Base-by-base conservation (phyloP, 2,797 vertebrate genomes). In the Cetoscarus ocellatus region DNA sequence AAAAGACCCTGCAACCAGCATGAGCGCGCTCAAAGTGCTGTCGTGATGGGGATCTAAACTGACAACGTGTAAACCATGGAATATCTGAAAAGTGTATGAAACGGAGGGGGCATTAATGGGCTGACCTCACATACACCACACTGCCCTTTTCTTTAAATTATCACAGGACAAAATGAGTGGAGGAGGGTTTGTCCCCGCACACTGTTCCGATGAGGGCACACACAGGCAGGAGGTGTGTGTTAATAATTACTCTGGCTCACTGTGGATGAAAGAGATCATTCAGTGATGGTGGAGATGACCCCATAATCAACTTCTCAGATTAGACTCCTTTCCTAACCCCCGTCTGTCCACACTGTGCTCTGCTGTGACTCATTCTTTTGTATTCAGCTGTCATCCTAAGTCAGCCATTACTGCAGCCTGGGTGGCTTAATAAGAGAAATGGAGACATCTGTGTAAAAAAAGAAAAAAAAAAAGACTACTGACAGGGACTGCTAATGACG, bases 41-140 rank as follows among this genome's bases (percentile, higher is more conserved):
- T 53, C 34, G 34, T 44, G 34, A 18, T 10, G 50, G 34, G 57
- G 60, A 61, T 34, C 44, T 44, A 44, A 67, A 81, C 68, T 70
- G 39, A 59, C 6, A n/a, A 72, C 54, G 67, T 61, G 61, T 42
- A 55, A 42, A 58, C 19, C 49, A 12, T 19, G 45, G 58, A 62
- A 71, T 27, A n/a, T 51, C 42, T 36, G 15, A 79, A 59, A 78
- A 71, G 59, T 67, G 27, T 55, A 6, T 50, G 51, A 81, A 86
- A 85, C 77, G 61, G 44, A 73, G 27, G 72, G 68, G 82, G 58
- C 78, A 61, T 89, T 90, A 91, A 91, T 87, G 89, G 88, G 67
- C 63, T 90, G 88, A 90, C 84, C 86, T 79, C 38, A 14, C 57
- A 87, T 67, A 70, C 3, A 8, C 34, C 0, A 5, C 13, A 7